These are phyloP conservation scores for Drosophila tropicalis DNA, from an alignment of 1,140 invertebrate species.

Conservation along the genomic window DNA sequence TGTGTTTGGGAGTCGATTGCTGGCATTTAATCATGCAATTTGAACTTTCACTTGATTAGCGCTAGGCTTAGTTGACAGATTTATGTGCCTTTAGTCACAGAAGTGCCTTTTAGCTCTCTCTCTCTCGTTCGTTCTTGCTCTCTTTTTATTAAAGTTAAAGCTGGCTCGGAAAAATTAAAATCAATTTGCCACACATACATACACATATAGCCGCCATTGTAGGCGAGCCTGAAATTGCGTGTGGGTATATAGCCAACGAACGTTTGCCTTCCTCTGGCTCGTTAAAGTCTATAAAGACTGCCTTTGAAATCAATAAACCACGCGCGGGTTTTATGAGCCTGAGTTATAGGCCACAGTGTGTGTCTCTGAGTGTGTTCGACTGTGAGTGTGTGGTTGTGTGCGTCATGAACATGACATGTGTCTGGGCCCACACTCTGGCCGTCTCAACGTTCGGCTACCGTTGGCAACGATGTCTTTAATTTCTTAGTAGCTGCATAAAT, in stretches of 20 bases:
- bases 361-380: not conserved
- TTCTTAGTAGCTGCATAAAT: slow-evolving; percentile 81
- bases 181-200: slow-evolving; percentile 59
- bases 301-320: slow-evolving; percentile 75
- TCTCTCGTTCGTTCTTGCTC: slow-evolving; percentile 11
- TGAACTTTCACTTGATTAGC: slow-evolving; percentile 74
- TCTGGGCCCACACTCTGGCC: slow-evolving; percentile 46
- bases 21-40: slow-evolving; percentile 58
- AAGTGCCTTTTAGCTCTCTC: not conserved
- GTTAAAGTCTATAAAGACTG: slow-evolving; percentile 70
- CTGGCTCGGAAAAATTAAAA: slow-evolving; percentile 52
- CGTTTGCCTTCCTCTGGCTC: slow-evolving; percentile 32
- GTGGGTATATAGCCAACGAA: not conserved
- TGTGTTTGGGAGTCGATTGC: slow-evolving; percentile 36
- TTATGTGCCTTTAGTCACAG: slow-evolving; percentile 39
- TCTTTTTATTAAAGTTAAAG: slow-evolving; percentile 29
- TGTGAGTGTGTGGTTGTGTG: slow-evolving; percentile 25
- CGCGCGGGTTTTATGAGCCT: slow-evolving; percentile 69
- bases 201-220: not conserved
- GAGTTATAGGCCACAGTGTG: slow-evolving; percentile 47
- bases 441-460: slow-evolving; percentile 10
- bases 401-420: slow-evolving; percentile 63
- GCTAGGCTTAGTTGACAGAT: slow-evolving; percentile 57
- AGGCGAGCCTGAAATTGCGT: slow-evolving; percentile 19
- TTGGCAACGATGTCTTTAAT: slow-evolving; percentile 66